Evolutionary conservation across 2,797 vertebrate species (phyloP).

Genomic region (Potorous gilbertii): DNA sequence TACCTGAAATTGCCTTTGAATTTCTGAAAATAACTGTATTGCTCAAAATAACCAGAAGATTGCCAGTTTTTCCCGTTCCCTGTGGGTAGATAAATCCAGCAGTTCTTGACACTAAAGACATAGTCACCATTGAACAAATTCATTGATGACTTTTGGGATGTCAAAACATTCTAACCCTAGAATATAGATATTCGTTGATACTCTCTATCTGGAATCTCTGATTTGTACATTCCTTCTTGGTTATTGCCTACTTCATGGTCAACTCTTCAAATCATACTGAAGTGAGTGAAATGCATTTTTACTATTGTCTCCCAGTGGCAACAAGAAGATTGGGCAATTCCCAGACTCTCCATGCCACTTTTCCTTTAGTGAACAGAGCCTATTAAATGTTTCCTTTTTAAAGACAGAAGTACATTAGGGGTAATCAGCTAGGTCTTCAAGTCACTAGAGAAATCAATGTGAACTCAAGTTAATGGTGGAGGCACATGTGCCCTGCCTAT

Average conservation of each 20-base stretch:
- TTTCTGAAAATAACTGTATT: not conserved
- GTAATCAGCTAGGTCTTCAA: not conserved
- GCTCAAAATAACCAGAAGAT: not conserved
- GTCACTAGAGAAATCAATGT: constrained; percentile 8
- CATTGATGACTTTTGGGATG: not conserved
- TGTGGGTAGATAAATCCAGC: not conserved
- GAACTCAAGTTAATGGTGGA: not conserved
- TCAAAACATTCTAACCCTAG: not conserved
- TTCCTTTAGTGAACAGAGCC: not conserved
- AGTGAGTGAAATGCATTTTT: not conserved
- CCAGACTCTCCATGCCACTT: not conserved
- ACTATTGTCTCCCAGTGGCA: not conserved
- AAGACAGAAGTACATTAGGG: not conserved
- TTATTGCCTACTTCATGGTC: not conserved
- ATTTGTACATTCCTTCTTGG: not conserved
- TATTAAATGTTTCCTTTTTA: not conserved
- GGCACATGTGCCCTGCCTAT: not conserved
- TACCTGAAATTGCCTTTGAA: constrained; percentile 14
- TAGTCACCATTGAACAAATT: not conserved
- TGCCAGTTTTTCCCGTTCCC: constrained; percentile 2
- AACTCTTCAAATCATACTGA: not conserved
- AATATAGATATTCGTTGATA: not conserved
- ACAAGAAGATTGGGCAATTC: not conserved
- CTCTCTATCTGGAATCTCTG: not conserved
- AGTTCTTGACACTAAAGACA: not conserved